Evolutionary conservation across 1,140 invertebrate genomes (phyloP).

Genomic region (Kradibia gibbosae): DNA sequence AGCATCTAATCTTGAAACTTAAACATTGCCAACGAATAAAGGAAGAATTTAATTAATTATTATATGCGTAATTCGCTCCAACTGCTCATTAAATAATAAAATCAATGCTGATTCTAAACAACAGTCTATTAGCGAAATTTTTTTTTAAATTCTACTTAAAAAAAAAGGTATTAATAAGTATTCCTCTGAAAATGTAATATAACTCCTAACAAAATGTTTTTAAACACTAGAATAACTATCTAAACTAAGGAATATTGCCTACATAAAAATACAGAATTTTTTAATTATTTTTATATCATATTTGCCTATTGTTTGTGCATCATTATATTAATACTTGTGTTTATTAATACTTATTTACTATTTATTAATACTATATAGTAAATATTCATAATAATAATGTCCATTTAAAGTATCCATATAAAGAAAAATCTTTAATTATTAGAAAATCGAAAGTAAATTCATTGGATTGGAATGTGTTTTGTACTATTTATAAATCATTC

Average conservation of each 20-base stretch:
- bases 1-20: slow-evolving; percentile 23
- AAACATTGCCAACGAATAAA: slow-evolving; percentile 7
- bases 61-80: slow-evolving; percentile 3
- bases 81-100: slow-evolving; percentile 13
- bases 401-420: no score
- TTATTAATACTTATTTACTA: neutral
- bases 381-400: neutral
- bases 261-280: neutral
- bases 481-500: no score
- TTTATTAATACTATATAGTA: neutral
- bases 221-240: slow-evolving; percentile 8
- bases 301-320: neutral
- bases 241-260: no score
- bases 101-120: slow-evolving; percentile 6
- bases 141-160: slow-evolving; percentile 63
- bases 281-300: neutral
- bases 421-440: no score
- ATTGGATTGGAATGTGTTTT: no score
- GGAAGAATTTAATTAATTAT: slow-evolving; percentile 35
- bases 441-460: no score
- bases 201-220: slow-evolving; percentile 29
- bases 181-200: slow-evolving; percentile 63
- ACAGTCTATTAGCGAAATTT: slow-evolving; percentile 27
- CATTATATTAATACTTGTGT: neutral
- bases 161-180: slow-evolving; percentile 69